phyloP scores from a whole-genome alignment of 2,113 vertebrate species.

The Eudorcas thomsonii region DNA sequence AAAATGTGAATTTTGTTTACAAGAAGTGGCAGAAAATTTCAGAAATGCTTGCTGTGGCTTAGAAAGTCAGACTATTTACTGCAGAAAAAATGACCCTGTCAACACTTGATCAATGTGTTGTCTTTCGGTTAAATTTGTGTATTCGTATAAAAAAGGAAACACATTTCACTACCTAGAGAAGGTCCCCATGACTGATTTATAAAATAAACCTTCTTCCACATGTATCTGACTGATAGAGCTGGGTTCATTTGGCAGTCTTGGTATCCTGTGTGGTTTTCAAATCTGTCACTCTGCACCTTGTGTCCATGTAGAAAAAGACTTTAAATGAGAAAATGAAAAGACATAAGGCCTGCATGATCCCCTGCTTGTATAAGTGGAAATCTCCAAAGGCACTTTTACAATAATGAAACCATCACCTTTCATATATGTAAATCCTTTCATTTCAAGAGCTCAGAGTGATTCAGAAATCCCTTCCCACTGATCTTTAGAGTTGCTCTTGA shows the following conservation, averaged over 20 bases:
- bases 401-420: background rate
- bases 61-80: background rate
- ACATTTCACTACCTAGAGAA: background rate
- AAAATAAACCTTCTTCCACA: background rate
- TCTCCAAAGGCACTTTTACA: background rate
- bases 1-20: background rate
- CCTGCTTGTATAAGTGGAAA: background rate
- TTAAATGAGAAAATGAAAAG: background rate
- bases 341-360: background rate
- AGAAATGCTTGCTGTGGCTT: background rate
- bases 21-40: background rate
- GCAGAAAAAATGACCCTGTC: background rate
- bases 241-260: background rate
- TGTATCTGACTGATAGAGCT: background rate
- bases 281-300: background rate
- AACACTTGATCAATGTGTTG: background rate
- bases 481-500: background rate
- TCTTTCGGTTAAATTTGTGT: background rate
- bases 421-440: slow-evolving; percentile 28
- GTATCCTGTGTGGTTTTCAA: background rate
- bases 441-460: background rate
- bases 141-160: background rate
- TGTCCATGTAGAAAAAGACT: background rate
- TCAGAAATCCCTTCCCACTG: background rate
- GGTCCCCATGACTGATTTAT: background rate